Conservation (phyloP, 2,113 vertebrate species). For the Danionella cerebrum region DNA sequence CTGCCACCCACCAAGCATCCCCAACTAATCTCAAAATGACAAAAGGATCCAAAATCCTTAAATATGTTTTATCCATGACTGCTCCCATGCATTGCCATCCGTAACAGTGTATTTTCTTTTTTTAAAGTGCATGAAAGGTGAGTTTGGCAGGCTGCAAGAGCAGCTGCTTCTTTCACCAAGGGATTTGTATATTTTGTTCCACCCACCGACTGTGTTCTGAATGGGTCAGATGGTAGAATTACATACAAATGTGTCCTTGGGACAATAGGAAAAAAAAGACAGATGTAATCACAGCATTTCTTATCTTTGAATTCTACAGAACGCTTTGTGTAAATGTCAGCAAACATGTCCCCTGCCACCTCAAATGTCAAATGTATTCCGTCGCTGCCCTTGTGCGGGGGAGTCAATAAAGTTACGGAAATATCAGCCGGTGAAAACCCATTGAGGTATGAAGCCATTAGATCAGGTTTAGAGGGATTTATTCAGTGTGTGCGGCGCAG, state of each 20-base stretch:
- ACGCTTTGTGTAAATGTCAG: background rate
- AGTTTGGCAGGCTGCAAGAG: background rate
- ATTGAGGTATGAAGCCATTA: slow-evolving; percentile 26
- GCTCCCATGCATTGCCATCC: no score
- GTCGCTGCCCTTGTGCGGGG: slow-evolving; percentile 2
- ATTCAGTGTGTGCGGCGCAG: no score
- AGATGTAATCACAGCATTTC: background rate
- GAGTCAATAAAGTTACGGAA: slow-evolving; percentile 19
- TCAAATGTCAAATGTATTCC: slow-evolving; percentile 8
- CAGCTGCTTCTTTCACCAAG: background rate
- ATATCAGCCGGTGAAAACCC: slow-evolving; percentile 22
- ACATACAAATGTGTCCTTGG: background rate
- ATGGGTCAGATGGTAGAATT: slow-evolving; percentile 6
- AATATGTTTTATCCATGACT: no score
- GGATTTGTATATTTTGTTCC: background rate
- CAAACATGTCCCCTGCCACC: background rate
- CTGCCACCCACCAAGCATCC: no score
- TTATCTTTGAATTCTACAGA: slow-evolving; percentile 2
- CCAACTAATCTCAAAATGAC: no score
- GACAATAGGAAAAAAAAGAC: background rate
- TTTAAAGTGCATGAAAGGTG: background rate
- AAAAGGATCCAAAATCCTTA: no score
- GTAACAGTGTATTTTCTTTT: no score
- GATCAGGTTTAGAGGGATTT: slow-evolving; percentile 32
- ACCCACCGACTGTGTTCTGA: background rate